These are phyloP conservation scores for Adineta ricciae DNA, from an alignment of 2,888 invertebrate genomes.

Conservation along the genomic window DNA sequence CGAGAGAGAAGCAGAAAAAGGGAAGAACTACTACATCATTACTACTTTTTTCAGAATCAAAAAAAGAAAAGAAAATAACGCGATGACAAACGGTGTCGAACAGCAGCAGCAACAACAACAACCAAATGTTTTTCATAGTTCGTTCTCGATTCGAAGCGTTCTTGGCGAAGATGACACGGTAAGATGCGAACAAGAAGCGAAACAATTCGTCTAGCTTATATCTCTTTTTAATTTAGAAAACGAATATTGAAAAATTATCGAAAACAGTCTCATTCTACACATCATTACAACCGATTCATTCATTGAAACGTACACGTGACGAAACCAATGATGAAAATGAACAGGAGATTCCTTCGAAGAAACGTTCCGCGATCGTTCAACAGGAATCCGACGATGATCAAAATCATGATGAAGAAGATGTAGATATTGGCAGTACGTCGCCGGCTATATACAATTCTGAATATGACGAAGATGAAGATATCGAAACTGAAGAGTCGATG, in stretches of 20 bases:
- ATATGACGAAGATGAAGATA: background rate
- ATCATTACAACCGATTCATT: background rate
- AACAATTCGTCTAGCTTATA: too few species aligned
- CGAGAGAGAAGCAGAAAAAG: too few species aligned
- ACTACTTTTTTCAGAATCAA: background rate
- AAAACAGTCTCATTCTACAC: background rate
- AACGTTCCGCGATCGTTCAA: background rate
- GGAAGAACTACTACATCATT: background rate
- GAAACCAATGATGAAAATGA: background rate
- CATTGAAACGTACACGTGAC: background rate
- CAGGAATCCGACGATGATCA: background rate
- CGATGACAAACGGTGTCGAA: background rate
- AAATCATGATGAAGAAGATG: background rate
- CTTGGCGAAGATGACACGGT: slow-evolving; percentile 10
- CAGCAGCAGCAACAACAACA: background rate
- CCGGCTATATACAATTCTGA: background rate
- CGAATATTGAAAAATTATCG: background rate
- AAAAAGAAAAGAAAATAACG: background rate
- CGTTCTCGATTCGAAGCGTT: slow-evolving; percentile 11
- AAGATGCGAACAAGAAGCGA: background rate
- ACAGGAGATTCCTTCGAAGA: background rate
- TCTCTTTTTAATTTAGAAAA: background rate
- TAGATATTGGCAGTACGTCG: background rate
- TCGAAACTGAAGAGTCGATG: background rate
- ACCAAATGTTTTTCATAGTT: slow-evolving; percentile 1